Evolutionary conservation across 2,113 vertebrate genomes (phyloP).

Genomic region (Theropithecus gelada): DNA sequence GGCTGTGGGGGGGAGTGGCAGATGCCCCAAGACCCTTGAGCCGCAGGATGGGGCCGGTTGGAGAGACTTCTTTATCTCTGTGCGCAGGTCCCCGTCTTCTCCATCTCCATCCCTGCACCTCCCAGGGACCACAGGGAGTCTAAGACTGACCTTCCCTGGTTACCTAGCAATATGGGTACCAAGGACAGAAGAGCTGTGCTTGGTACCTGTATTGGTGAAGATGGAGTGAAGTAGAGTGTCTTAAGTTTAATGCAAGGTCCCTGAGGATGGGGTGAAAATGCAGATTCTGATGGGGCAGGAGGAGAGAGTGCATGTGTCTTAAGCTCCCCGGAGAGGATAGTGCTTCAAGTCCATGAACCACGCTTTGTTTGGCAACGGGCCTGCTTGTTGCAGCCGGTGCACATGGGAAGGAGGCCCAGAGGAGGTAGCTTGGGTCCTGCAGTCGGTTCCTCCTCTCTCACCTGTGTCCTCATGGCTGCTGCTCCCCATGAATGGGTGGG

Average conservation of each 20-base stretch:
- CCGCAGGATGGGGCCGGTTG: not conserved
- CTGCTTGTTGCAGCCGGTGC: accelerated
- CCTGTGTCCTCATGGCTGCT: accelerated
- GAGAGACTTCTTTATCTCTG: not conserved
- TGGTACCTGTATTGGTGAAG: not conserved
- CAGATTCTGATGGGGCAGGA: not conserved
- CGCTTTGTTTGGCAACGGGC: not conserved
- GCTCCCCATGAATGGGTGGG: not conserved
- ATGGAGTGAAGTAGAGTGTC: not conserved
- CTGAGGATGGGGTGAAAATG: not conserved
- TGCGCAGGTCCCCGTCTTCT: not conserved
- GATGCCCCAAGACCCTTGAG: not conserved
- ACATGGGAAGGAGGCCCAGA: not conserved
- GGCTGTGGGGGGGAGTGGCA: slow-evolving; percentile 43
- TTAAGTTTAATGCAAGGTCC: not conserved
- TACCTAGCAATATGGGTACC: not conserved
- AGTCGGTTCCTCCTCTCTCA: not conserved
- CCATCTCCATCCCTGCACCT: not conserved
- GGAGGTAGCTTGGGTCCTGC: not conserved
- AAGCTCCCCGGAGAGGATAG: not conserved
- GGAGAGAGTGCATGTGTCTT: not conserved
- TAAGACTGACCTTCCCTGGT: not conserved
- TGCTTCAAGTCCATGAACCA: not conserved
- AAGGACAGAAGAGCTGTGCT: not conserved
- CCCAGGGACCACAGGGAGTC: not conserved